A percentile compares a stretch with the other conserved stretches of the same genome.
Conservation (phyloP, 92 coral and sea anemone genomes). For the Porites divaricata region DNA sequence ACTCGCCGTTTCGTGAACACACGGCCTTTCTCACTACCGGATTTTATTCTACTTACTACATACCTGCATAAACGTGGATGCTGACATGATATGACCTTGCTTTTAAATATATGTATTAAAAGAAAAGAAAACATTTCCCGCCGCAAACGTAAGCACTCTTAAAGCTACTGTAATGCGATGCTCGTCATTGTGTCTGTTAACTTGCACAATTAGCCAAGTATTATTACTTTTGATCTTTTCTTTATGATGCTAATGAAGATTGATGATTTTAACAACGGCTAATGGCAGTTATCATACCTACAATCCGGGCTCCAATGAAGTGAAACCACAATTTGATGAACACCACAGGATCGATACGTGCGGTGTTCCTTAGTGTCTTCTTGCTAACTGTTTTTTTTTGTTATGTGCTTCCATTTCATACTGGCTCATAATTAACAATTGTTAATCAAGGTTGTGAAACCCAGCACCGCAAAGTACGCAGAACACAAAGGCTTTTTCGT, state of each 20-base stretch:
- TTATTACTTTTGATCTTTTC: constrained; percentile 24
- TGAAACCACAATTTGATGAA: constrained; percentile 16
- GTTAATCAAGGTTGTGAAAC: constrained; percentile 15
- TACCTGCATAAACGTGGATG: neutral
- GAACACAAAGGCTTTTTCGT: neutral
- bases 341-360: neutral
- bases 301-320: neutral
- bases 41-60: too few species aligned
- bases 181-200: neutral
- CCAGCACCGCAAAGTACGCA: neutral
- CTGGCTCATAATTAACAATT: neutral
- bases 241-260: constrained; percentile 25
- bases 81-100: neutral
- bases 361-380: neutral
- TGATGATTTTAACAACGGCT: constrained; percentile 10
- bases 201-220: neutral
- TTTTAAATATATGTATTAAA: too few species aligned
- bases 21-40: too few species aligned
- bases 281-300: neutral
- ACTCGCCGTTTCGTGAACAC: too few species aligned
- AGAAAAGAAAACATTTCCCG: too few species aligned
- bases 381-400: neutral
- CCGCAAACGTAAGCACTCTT: neutral
- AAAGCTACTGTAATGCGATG: constrained; percentile 12
- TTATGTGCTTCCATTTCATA: neutral